A percentile compares a stretch with the other conserved stretches of the same genome.
Conservation (phyloP, 2,113 vertebrate genomes). For the Raja brachyura region DNA sequence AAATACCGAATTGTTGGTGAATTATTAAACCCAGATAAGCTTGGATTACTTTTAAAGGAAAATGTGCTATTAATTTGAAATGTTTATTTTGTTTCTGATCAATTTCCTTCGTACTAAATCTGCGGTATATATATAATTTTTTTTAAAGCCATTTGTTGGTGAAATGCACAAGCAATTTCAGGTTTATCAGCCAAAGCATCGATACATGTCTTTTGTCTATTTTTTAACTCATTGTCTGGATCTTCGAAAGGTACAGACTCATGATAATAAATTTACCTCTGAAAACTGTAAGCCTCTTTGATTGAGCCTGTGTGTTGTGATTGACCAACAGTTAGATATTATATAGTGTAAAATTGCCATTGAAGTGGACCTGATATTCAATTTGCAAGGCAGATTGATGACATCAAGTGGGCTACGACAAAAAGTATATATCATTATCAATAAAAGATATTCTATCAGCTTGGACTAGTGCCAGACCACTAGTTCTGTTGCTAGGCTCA, state of each 20-base stretch:
- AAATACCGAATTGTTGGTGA: neutral
- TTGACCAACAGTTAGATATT: neutral
- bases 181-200: neutral
- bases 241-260: neutral
- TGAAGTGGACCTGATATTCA: conserved; percentile 20
- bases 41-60: neutral
- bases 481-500: conserved; percentile 3
- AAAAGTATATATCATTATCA: conserved; percentile 11
- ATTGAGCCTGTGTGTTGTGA: neutral
- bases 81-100: neutral
- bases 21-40: neutral
- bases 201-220: neutral
- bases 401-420: neutral
- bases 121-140: neutral
- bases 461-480: neutral
- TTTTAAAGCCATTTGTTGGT: neutral
- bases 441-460: neutral
- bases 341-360: conserved; percentile 2
- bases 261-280: neutral
- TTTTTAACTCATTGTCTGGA: neutral
- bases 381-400: conserved; percentile 18
- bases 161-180: neutral
- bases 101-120: neutral
- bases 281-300: neutral
- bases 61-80: neutral